Base-by-base conservation (phyloP, 2,888 invertebrate genomes). In the Anoncus sp. region DNA sequence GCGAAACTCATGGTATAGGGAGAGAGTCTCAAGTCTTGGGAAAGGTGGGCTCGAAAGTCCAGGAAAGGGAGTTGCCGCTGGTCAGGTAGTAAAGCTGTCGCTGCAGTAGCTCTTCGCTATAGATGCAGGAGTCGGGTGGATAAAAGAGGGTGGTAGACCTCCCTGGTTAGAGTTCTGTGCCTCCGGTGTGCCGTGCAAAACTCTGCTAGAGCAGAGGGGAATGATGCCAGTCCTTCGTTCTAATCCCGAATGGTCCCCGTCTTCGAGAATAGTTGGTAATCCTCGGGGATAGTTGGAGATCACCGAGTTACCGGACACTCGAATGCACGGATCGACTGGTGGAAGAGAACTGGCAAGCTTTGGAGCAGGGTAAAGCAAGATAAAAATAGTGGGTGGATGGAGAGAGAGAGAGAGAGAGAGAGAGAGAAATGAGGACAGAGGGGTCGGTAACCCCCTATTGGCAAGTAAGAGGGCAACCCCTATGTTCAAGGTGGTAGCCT, bases 231-330 rank as follows among this genome's bases (percentile, higher is more conserved):
- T 53, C 75, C 77, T 66, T 73, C 80, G 82, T 82, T 86, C 84
- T 88, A 88, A 88, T 87, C 87, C 86, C 81, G 83, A 85, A 86
- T 83, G 85, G 86, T 85, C 83, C n/a, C 86, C 90, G 89, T 91
- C 90, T 91, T 91, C 88, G 88, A 85, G 88, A 89, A 90, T 90
- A 90, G 84, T 84, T 84, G 83, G 83, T 90, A 91, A 91, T 91
- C 90, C 90, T 88, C 83, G 79, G 86, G 90, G 89, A 90, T 91
- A 91, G 90, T 90, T 89, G 87, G 90, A 90, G 90, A 90, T 90
- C 90, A 90, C 87, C 87, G 87, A 89, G 88, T 90, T 90, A 88
- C 87, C 86, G 87, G 88, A 88, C 89, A 89, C 89, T 88, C 87
- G 85, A 85, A 82, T 84, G 85, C 83, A 74, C 81, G 80, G 76